phyloP scores from a whole-genome alignment of 2,888 invertebrate species.

The Drepana falcataria region DNA sequence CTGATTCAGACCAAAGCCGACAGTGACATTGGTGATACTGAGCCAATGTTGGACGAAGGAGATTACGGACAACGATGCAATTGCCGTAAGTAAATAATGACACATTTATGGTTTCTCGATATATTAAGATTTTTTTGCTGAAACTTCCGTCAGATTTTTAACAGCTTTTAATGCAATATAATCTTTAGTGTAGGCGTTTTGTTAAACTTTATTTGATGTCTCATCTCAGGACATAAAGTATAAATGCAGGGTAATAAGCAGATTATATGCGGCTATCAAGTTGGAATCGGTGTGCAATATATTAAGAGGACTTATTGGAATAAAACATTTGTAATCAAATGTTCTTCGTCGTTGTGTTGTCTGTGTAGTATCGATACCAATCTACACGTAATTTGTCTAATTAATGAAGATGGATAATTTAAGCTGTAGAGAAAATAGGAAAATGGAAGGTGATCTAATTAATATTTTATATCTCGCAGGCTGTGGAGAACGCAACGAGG shows the following conservation, averaged over 20 bases:
- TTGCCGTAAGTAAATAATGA: conserved; percentile 52
- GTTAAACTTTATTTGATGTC: not conserved
- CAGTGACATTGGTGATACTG: not conserved
- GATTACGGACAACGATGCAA: conserved; percentile 42
- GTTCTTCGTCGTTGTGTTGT: not conserved
- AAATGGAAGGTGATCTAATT: not conserved
- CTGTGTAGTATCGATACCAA: not conserved
- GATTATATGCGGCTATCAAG: not conserved
- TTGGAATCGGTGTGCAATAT: not conserved
- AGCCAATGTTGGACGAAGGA: conserved; percentile 20
- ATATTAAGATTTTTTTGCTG: too few relatives aligned
- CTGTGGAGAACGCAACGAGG: conserved; percentile 91
- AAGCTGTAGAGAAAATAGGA: too few relatives aligned
- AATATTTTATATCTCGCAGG: conserved; percentile 60
- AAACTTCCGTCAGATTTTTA: too few relatives aligned
- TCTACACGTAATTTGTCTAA: too few relatives aligned
- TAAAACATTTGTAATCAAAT: not conserved
- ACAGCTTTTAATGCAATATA: not conserved
- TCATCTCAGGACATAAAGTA: not conserved
- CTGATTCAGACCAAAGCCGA: conserved; percentile 1
- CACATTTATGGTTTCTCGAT: too few relatives aligned
- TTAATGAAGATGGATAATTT: too few relatives aligned
- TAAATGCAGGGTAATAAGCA: not conserved
- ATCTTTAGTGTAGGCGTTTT: too few relatives aligned
- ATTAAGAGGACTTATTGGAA: not conserved